Evolutionary conservation across 1,140 invertebrate genomes (phyloP).

Genomic region (Melipona quadrifasciata): DNA sequence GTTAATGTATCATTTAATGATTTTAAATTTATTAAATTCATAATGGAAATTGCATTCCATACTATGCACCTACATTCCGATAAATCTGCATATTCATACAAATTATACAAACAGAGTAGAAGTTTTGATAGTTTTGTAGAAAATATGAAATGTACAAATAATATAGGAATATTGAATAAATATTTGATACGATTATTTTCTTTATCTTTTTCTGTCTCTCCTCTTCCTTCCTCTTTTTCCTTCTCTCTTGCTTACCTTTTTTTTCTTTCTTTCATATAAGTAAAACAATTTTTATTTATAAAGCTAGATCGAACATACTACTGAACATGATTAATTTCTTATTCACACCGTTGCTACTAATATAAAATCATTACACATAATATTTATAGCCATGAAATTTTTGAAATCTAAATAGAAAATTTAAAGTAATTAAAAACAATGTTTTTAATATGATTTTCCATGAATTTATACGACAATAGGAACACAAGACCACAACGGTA

Average conservation of each 20-base stretch:
- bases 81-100: slow-evolving; percentile 36
- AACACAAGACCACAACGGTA: slow-evolving; percentile 47
- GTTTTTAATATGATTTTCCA: slow-evolving; percentile 23
- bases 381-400: slow-evolving; percentile 21
- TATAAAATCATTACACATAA: slow-evolving; percentile 25
- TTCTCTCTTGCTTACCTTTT: not conserved
- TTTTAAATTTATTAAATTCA: slow-evolving; percentile 19
- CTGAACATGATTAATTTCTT: slow-evolving; percentile 29
- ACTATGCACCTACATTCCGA: slow-evolving; percentile 36
- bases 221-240: not conserved
- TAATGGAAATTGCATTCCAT: slow-evolving; percentile 30
- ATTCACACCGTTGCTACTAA: slow-evolving; percentile 28
- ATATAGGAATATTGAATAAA: slow-evolving; percentile 60
- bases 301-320: slow-evolving; percentile 43
- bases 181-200: slow-evolving; percentile 54
- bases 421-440: not conserved
- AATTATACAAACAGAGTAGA: slow-evolving; percentile 55
- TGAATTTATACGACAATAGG: slow-evolving; percentile 24
- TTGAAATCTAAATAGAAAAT: slow-evolving; percentile 17
- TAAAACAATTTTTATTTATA: slow-evolving; percentile 43
- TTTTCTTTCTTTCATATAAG: slow-evolving; percentile 31
- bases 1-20: slow-evolving; percentile 38
- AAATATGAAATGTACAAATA: slow-evolving; percentile 60
- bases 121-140: slow-evolving; percentile 37
- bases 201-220: too few species aligned